Percentiles rank a stretch among this genome's conserved stretches.
Conservation (phyloP, 1,140 invertebrate genomes). For the Lanistes nyassanus region DNA sequence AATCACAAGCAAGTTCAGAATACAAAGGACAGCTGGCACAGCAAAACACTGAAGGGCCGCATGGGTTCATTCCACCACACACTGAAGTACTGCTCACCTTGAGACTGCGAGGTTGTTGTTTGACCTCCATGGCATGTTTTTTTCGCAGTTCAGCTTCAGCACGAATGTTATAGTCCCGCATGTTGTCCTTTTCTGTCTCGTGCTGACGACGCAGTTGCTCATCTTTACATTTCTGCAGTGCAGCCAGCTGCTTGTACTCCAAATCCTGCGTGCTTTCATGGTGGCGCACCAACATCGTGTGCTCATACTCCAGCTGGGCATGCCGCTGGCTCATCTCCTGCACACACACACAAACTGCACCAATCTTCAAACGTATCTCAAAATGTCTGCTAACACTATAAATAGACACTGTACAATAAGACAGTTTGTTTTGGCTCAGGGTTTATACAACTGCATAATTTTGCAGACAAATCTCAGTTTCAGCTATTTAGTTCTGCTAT, state of each 20-base stretch:
- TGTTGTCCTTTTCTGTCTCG: constrained; percentile 92
- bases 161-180: constrained; percentile 95
- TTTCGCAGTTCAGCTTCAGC: constrained; percentile 93
- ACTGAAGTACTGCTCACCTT: constrained; percentile 74
- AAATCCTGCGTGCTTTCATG: constrained; percentile 97
- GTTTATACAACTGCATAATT: too few relatives aligned
- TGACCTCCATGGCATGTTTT: constrained; percentile 96
- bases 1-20: too few relatives aligned
- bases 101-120: constrained; percentile 98
- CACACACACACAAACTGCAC: constrained; percentile 37
- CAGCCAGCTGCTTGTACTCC: constrained; percentile 87
- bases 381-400: too few relatives aligned
- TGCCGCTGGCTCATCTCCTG: constrained; percentile 95
- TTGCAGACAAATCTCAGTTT: too few relatives aligned
- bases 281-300: constrained; percentile 93
- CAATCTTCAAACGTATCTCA: too few relatives aligned
- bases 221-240: constrained; percentile 90
- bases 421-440: too few relatives aligned
- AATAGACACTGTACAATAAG: too few relatives aligned
- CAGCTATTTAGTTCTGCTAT: too few relatives aligned
- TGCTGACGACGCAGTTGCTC: constrained; percentile 88
- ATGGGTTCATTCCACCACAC: too few relatives aligned
- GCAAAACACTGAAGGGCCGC: too few relatives aligned
- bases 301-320: constrained; percentile 93
- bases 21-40: too few relatives aligned